These are phyloP conservation scores for Dallia pectoralis DNA, from an alignment of 2,797 vertebrate genomes.

Conservation along the genomic window DNA sequence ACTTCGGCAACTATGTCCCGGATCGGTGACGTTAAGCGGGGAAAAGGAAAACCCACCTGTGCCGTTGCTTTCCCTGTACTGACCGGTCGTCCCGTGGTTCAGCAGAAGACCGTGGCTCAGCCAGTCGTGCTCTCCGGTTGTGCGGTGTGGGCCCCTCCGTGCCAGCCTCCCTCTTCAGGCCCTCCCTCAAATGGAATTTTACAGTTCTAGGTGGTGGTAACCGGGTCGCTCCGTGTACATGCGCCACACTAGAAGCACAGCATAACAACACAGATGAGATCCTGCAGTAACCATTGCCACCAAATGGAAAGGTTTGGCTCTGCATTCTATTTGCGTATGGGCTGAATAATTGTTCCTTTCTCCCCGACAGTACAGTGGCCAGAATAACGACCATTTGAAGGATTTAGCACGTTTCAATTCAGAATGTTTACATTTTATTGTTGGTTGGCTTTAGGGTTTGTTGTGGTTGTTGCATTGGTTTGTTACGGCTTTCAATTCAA, in stretches of 20 bases:
- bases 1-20: background rate
- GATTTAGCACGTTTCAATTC: background rate
- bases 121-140: background rate
- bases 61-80: background rate
- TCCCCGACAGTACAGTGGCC: background rate
- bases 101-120: background rate
- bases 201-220: slow-evolving; percentile 27
- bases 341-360: background rate
- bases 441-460: no score
- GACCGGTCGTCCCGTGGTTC: background rate
- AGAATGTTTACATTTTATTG: no score
- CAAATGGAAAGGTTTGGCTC: slow-evolving; percentile 1
- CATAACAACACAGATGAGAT: background rate
- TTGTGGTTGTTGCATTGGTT: background rate
- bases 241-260: background rate
- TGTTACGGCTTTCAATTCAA: background rate
- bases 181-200: slow-evolving; percentile 42
- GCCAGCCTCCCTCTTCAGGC: slow-evolving; percentile 5
- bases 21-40: background rate
- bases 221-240: background rate
- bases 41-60: background rate
- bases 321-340: background rate
- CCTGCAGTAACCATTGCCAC: slow-evolving; percentile 5
- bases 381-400: background rate
- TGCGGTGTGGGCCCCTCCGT: background rate